phyloP scores from a whole-genome alignment of 2,888 invertebrate genomes.

The Clepsis dumicolana region DNA sequence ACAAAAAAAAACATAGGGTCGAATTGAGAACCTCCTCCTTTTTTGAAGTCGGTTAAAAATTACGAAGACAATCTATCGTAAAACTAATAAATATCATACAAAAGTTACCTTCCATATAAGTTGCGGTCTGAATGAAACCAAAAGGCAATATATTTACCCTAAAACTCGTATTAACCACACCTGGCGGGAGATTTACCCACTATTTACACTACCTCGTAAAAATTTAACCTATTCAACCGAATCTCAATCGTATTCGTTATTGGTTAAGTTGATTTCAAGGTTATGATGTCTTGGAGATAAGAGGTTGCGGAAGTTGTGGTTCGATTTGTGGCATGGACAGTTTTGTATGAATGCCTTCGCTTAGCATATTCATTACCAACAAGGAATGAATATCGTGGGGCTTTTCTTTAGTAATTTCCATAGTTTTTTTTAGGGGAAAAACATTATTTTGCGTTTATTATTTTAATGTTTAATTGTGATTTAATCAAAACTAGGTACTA shows the following conservation, averaged over 20 bases:
- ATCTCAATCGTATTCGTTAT: background rate
- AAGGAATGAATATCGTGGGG: constrained; percentile 12
- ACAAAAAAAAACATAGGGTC: too few species aligned
- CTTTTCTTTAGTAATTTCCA: background rate
- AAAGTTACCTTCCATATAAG: constrained; percentile 22
- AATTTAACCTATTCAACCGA: background rate
- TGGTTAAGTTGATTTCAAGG: background rate
- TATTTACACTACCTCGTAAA: background rate
- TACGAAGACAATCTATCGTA: background rate
- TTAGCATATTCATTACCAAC: constrained; percentile 25
- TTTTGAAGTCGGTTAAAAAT: too few species aligned
- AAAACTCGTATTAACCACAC: constrained; percentile 49
- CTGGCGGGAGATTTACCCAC: constrained; percentile 36
- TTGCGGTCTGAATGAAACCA: constrained; percentile 28
- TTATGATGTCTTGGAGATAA: background rate
- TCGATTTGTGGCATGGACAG: constrained; percentile 16
- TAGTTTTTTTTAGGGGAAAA: too few species aligned
- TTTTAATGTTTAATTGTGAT: too few species aligned
- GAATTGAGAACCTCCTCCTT: too few species aligned
- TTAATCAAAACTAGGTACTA: too few species aligned
- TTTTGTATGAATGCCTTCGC: constrained; percentile 12
- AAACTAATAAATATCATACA: constrained; percentile 20
- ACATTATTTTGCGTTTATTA: too few species aligned
- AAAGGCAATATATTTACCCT: constrained; percentile 45
- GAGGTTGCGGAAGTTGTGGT: background rate